Conservation (phyloP, 2,888 invertebrate species). For the Dascillus cervinus region DNA sequence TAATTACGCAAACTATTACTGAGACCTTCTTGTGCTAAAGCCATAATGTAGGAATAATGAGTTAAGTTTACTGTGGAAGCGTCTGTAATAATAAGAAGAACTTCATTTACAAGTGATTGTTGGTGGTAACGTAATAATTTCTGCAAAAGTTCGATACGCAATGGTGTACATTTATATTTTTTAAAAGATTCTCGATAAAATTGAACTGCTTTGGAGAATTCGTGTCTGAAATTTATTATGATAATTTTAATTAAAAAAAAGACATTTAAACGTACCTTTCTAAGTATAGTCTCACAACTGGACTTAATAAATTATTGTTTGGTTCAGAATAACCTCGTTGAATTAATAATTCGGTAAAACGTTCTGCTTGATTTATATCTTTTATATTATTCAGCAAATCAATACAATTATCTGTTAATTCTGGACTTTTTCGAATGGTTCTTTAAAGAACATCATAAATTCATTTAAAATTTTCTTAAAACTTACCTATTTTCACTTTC, state of each 20-base stretch:
- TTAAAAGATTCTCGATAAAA: constrained; percentile 46
- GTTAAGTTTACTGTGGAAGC: constrained; percentile 43
- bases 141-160: constrained; percentile 55
- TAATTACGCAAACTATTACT: constrained; percentile 45
- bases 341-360: constrained; percentile 47
- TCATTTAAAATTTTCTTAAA: constrained; percentile 1
- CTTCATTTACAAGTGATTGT: constrained; percentile 35
- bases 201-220: constrained; percentile 48
- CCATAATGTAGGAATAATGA: constrained; percentile 45
- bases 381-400: too few relatives aligned
- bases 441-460: constrained; percentile 1
- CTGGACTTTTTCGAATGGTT: too few relatives aligned
- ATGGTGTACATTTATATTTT: constrained; percentile 53
- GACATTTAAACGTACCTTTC: constrained; percentile 41
- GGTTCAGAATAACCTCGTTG: constrained; percentile 49
- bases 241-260: constrained; percentile 1
- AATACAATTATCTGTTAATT: too few relatives aligned
- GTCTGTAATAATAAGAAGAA: constrained; percentile 33
- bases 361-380: constrained; percentile 39
- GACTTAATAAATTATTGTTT: constrained; percentile 52
- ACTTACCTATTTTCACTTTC: constrained; percentile 44
- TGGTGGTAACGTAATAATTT: constrained; percentile 37
- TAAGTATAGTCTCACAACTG: constrained; percentile 53
- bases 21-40: constrained; percentile 49
- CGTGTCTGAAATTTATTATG: constrained; percentile 34